Percentiles rank a stretch among this genome's conserved stretches.
phyloP scores from a whole-genome alignment of 2,888 invertebrate genomes.

The Eristalis tenax region DNA sequence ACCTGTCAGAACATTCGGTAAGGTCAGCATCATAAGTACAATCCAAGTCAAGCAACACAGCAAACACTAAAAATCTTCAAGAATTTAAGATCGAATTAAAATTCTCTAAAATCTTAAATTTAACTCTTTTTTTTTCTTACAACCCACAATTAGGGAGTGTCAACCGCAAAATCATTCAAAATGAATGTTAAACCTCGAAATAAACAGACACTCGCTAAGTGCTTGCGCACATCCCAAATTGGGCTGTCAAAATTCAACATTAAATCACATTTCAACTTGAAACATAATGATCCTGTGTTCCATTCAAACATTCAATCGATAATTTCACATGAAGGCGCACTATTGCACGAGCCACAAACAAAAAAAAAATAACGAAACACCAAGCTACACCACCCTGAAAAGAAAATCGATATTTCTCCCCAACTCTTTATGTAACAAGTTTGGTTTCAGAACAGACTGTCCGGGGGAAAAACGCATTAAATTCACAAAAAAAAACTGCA shows the following conservation, averaged over 20 bases:
- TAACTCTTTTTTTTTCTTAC: background rate
- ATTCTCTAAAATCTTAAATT: background rate
- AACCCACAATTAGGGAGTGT: background rate
- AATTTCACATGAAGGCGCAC: slow-evolving; percentile 26
- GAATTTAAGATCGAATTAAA: too few species aligned
- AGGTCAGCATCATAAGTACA: too few species aligned
- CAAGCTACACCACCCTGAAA: slow-evolving; percentile 16
- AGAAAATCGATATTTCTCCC: slow-evolving; percentile 63
- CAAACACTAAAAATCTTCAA: too few species aligned
- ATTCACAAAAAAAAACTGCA: slow-evolving; percentile 6
- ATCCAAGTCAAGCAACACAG: too few species aligned
- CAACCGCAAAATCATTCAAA: background rate
- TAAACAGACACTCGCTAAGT: background rate
- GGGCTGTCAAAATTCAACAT: slow-evolving; percentile 7
- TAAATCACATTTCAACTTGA: slow-evolving; percentile 9
- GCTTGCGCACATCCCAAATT: background rate
- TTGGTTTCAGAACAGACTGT: slow-evolving; percentile 3
- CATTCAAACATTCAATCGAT: slow-evolving; percentile 41
- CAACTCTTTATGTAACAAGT: slow-evolving; percentile 67
- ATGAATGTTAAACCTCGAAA: background rate
- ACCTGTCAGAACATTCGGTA: too few species aligned
- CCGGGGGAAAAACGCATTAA: slow-evolving; percentile 17
- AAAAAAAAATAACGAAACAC: slow-evolving; percentile 6
- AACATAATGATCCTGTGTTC: slow-evolving; percentile 1
- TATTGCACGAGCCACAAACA: background rate